Percentiles rank a stretch among this genome's conserved stretches.
phyloP scores from a whole-genome alignment of 2,113 vertebrate species.

The Ciconia stormi region DNA sequence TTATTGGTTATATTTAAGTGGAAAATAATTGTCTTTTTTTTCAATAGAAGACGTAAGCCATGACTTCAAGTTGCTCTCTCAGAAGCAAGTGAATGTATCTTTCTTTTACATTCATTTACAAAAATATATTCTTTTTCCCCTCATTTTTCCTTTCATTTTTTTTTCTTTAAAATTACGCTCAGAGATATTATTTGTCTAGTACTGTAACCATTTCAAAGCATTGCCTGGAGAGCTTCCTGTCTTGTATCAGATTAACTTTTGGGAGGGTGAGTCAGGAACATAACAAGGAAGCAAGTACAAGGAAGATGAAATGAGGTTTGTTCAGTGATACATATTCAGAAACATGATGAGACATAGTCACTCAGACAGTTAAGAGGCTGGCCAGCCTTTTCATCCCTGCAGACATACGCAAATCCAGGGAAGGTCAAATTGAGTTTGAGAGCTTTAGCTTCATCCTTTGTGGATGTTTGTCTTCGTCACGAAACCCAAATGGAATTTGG shows the following conservation, averaged over 20 bases:
- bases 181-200: background rate
- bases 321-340: background rate
- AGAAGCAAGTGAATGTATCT: background rate
- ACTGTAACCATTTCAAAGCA: background rate
- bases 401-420: background rate
- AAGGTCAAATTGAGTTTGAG: background rate
- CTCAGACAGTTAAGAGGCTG: background rate
- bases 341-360: background rate
- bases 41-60: background rate
- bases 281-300: background rate
- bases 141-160: background rate
- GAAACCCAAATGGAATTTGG: background rate
- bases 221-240: background rate
- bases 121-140: fast-evolving
- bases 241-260: background rate
- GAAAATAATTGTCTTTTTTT: background rate
- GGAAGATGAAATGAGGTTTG: background rate
- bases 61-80: background rate
- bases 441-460: background rate
- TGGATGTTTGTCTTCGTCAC: background rate
- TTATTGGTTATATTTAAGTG: background rate
- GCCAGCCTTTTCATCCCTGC: background rate
- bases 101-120: no score
- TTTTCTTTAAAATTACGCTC: background rate
- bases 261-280: background rate